Base-by-base conservation (phyloP, 2,888 invertebrate genomes). In the Azorinus chamasolen region DNA sequence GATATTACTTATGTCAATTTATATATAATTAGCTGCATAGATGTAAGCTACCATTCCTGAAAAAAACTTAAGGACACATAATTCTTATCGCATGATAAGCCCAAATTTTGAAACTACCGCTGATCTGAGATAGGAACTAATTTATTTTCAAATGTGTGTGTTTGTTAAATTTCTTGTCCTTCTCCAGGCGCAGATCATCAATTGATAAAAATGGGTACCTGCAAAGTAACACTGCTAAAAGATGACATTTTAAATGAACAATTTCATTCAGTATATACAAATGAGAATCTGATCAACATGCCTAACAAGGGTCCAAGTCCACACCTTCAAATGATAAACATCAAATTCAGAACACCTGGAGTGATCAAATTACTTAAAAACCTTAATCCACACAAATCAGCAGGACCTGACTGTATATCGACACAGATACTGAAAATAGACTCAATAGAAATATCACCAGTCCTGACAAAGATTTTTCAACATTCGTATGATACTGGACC, bases 241-340 rank as follows among this genome's bases (percentile, higher is more conserved):
- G 25, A 51, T 53, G 51, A 70, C 18, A 65, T 76, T 5, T 50
- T 75, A 16, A 61, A 71, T 43, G 22, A 71, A 14, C 70, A 66
- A 27, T 71, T 71, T 25, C 66, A 61, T 12, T 71, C 71, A 5
- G 71, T 46, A 1, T 59, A 61, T 45, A 76, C 70, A 14, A 59
- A 54, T 20, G 58, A 63, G 43, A 50, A 68, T 37, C 25, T 50
- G 1, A 3, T 22, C 18, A 39, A 20, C 41, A 58, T 58, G 58
- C 58, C 58, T 8, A n/a, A 59, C 32, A 59, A 25, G n/a, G 59
- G 59, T 6, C 27, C 48, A 57, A 45, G 24, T 51, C 43, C 57
- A 12, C 41, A 39, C 41, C 39, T 39, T 37, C 5, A 62, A 20
- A 72, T 68, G 64, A n/a, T 4, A 25, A 59, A 39, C 27, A 77